These are phyloP conservation scores for Anarhynchus alexandrinus DNA, from an alignment of 2,113 vertebrate species.

Conservation along the genomic window DNA sequence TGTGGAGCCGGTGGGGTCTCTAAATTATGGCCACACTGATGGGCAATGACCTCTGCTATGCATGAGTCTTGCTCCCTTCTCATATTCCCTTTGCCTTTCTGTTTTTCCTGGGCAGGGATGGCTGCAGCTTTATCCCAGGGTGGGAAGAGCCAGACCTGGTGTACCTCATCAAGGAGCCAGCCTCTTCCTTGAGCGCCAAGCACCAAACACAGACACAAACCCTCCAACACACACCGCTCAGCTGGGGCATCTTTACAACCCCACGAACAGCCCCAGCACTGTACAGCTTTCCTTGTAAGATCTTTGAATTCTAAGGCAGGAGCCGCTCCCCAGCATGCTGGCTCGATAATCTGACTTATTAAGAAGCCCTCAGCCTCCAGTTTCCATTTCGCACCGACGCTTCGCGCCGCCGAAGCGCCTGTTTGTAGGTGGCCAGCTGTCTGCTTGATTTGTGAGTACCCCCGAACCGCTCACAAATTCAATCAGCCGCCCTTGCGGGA, in stretches of 20 bases:
- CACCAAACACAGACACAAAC: neutral
- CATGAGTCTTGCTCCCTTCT: neutral
- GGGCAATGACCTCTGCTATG: neutral
- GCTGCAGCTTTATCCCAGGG: neutral
- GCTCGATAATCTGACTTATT: neutral
- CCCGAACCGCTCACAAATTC: neutral
- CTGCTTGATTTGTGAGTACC: conserved; percentile 1
- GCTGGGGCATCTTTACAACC: neutral
- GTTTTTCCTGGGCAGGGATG: neutral
- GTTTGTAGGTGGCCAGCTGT: neutral
- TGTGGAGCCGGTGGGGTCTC: fast-evolving
- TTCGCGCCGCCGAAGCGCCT: neutral
- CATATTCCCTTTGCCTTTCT: neutral
- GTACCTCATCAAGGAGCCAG: neutral
- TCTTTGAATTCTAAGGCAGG: neutral
- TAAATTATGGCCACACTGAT: neutral
- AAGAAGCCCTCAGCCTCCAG: neutral
- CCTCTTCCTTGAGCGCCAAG: neutral
- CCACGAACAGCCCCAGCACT: neutral
- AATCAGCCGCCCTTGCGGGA: neutral
- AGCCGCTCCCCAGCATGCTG: neutral
- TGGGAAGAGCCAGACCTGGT: neutral
- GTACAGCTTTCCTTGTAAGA: neutral
- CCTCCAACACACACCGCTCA: neutral
- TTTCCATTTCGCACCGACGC: fast-evolving